Evolutionary conservation across 2,797 vertebrate genomes (phyloP).

Genomic region (Pangasius krempfi): DNA sequence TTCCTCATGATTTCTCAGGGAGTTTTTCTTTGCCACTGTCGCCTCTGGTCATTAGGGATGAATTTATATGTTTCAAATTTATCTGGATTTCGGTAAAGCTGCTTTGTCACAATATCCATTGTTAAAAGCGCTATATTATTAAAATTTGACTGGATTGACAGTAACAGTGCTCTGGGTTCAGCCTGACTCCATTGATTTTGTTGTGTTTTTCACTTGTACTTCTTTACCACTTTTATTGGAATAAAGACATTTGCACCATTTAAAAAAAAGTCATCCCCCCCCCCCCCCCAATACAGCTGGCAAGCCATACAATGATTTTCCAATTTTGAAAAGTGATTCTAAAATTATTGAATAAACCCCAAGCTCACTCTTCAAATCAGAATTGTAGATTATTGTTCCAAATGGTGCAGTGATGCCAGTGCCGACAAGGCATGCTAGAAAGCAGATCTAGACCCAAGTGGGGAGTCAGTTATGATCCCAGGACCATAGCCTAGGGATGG

Average conservation of each 20-base stretch:
- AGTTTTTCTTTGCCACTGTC: not conserved
- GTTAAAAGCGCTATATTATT: not conserved
- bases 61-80: not conserved
- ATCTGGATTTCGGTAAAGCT: not conserved
- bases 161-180: not conserved
- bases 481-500: not conserved
- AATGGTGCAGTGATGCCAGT: not conserved
- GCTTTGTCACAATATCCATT: not conserved
- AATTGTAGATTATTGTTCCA: not conserved
- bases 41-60: not conserved
- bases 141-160: not conserved
- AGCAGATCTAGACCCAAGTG: too few species aligned
- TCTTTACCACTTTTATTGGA: not conserved
- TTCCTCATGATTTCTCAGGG: not conserved
- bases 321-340: not conserved
- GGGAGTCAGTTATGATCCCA: not conserved
- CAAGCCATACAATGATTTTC: not conserved
- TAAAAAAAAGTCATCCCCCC: too few species aligned
- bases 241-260: not conserved
- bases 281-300: not conserved
- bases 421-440: too few species aligned
- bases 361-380: not conserved
- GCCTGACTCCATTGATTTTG: not conserved
- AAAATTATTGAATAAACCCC: not conserved
- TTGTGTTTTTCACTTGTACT: not conserved